Percentiles rank a stretch among this genome's conserved stretches.
Evolutionary conservation across 2,113 vertebrate species (phyloP).

Genomic region (Dendropsophus ebraccatus): DNA sequence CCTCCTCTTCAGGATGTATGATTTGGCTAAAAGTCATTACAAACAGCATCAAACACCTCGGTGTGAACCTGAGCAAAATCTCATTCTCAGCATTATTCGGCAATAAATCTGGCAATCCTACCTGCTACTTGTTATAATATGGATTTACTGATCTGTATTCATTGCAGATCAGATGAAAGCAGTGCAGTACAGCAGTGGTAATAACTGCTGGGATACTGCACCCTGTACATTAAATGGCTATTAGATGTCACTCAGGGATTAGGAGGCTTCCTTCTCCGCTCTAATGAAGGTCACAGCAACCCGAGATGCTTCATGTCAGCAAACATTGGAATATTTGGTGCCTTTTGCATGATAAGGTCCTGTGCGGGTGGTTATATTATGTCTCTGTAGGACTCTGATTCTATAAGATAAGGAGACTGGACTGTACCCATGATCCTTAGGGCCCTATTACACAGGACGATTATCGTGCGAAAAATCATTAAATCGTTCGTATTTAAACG

Average conservation of each 20-base stretch:
- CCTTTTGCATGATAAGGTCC: background rate
- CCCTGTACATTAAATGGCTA: background rate
- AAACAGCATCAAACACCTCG: background rate
- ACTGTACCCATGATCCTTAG: too few relatives aligned
- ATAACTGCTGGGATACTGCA: background rate
- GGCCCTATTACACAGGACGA: too few relatives aligned
- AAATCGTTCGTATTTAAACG: too few relatives aligned
- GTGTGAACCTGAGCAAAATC: background rate
- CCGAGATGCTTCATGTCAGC: background rate
- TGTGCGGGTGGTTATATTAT: background rate
- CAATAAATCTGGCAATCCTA: background rate
- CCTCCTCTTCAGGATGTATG: too few relatives aligned
- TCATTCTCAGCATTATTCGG: background rate
- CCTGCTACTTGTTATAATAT: background rate
- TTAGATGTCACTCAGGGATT: constrained; percentile 3
- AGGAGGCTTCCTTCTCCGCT: background rate
- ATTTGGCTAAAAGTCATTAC: too few relatives aligned
- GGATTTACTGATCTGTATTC: background rate
- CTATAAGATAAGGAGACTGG: background rate
- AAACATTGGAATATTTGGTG: background rate
- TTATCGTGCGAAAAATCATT: too few relatives aligned
- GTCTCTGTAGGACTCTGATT: background rate
- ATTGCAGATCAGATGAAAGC: background rate
- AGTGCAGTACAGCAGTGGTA: background rate
- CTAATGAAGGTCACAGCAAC: background rate